These are phyloP conservation scores for Drosophila teissieri DNA, from an alignment of 1,140 invertebrate genomes.

Conservation along the genomic window DNA sequence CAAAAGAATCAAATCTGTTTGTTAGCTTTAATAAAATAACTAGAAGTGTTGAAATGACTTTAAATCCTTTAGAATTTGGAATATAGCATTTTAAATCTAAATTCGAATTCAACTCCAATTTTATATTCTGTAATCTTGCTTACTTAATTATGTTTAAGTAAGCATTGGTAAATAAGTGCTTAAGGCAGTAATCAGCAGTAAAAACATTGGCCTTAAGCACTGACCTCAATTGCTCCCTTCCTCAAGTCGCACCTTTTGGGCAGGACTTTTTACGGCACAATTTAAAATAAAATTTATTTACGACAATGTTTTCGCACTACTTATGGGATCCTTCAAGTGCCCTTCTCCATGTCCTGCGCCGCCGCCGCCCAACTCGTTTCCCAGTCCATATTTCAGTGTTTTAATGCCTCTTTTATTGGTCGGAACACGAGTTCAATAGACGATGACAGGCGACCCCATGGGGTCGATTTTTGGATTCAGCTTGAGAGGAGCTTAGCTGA, in stretches of 20 bases:
- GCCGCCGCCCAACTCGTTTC: slow-evolving; percentile 21
- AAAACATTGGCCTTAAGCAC: slow-evolving; percentile 24
- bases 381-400: slow-evolving; percentile 41
- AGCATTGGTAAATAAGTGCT: not conserved
- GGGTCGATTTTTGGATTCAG: slow-evolving; percentile 6
- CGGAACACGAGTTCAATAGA: slow-evolving; percentile 76
- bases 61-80: too few relatives aligned
- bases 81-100: not conserved
- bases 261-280: slow-evolving; percentile 54
- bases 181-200: not conserved
- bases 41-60: too few relatives aligned
- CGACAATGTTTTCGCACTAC: slow-evolving; percentile 75
- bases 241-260: slow-evolving; percentile 51
- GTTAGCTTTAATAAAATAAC: too few relatives aligned
- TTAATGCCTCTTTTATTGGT: slow-evolving; percentile 81
- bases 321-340: slow-evolving; percentile 60
- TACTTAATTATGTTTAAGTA: too few relatives aligned
- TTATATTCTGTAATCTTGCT: too few relatives aligned
- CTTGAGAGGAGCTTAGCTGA: slow-evolving; percentile 27
- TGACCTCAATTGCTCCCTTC: slow-evolving; percentile 36
- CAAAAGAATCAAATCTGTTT: too few relatives aligned
- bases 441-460: slow-evolving; percentile 49
- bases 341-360: slow-evolving; percentile 6
- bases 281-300: slow-evolving; percentile 81
- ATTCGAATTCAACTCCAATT: not conserved